Evolutionary conservation across 1,140 invertebrate species (phyloP).

Genomic region (Holcopasites calliopsidis): DNA sequence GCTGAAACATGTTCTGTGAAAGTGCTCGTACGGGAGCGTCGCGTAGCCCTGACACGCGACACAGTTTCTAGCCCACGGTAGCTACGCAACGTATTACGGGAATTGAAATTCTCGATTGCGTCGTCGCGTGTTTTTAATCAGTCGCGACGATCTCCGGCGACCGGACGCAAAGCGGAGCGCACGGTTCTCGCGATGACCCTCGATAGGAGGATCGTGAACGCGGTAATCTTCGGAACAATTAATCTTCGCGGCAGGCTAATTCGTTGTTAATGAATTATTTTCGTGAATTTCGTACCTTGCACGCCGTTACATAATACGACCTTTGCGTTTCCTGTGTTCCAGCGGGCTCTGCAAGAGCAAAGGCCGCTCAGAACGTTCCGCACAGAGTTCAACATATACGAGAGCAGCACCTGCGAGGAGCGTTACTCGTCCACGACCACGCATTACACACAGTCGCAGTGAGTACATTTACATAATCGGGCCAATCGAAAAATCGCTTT

Average conservation of each 20-base stretch:
- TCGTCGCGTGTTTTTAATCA: background rate
- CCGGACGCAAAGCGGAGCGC: too few species aligned
- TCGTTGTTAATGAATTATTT: background rate
- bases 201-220: slow-evolving; percentile 4
- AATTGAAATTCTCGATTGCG: background rate
- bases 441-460: slow-evolving; percentile 81
- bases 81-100: background rate
- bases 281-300: background rate
- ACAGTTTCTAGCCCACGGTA: background rate
- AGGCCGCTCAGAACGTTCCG: slow-evolving; percentile 87
- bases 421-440: slow-evolving; percentile 82
- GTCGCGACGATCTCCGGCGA: background rate
- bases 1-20: background rate
- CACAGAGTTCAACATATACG: slow-evolving; percentile 88
- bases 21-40: background rate
- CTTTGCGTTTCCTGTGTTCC: slow-evolving; percentile 66
- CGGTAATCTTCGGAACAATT: background rate
- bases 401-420: slow-evolving; percentile 83
- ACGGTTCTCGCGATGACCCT: background rate
- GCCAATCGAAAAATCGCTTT: background rate
- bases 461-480: slow-evolving; percentile 69
- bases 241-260: background rate
- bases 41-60: background rate
- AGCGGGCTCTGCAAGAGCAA: slow-evolving; percentile 85
- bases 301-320: background rate